These are phyloP conservation scores for Nematolebias whitei DNA, from an alignment of 2,113 vertebrate species.

Conservation along the genomic window DNA sequence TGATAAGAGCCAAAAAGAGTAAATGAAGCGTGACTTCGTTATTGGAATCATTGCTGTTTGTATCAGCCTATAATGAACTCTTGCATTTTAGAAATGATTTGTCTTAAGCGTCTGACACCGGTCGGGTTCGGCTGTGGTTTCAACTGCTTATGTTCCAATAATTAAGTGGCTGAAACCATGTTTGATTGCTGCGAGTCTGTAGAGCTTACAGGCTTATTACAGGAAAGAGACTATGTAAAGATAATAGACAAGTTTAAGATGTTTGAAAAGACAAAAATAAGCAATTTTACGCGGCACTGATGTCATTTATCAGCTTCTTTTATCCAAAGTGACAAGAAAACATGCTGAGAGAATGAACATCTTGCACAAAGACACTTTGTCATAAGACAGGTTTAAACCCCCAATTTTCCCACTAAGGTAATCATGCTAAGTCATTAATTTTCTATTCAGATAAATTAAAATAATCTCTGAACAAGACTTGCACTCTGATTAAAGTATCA, in stretches of 20 bases:
- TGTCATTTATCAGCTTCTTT: neutral
- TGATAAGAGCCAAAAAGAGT: too few species aligned
- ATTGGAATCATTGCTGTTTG: too few species aligned
- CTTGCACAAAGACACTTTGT: neutral
- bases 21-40: too few species aligned
- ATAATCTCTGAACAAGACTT: neutral
- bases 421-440: neutral
- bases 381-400: neutral
- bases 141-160: neutral
- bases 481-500: neutral
- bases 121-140: neutral
- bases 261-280: too few species aligned
- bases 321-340: neutral
- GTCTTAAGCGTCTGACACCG: too few species aligned
- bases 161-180: constrained; percentile 24
- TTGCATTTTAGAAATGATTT: too few species aligned
- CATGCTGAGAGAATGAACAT: neutral
- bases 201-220: constrained; percentile 11
- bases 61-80: too few species aligned
- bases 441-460: too few species aligned
- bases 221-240: neutral
- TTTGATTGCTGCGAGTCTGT: constrained; percentile 27
- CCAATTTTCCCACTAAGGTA: neutral
- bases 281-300: too few species aligned
- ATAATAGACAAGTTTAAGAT: too few species aligned